Evolutionary conservation across 2,113 vertebrate species (phyloP).

Genomic region (Chaetodon trifascialis): DNA sequence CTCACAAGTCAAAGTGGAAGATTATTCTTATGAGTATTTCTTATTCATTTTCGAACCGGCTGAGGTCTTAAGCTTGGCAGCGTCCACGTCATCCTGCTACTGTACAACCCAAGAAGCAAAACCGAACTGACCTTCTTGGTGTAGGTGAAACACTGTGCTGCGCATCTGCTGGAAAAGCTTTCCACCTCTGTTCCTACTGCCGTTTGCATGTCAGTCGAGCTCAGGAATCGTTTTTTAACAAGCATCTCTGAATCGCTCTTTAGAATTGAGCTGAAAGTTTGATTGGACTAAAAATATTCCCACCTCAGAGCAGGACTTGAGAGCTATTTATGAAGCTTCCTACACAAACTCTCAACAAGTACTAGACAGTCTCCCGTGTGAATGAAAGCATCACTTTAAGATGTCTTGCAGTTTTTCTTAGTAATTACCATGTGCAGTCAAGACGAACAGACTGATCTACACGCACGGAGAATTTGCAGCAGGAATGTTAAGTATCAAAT

Average conservation of each 20-base stretch:
- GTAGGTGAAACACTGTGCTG: conserved; percentile 17
- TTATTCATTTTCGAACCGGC: conserved; percentile 4
- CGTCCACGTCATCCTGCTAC: not conserved
- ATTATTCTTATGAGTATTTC: not conserved
- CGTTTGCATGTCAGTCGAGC: conserved; percentile 26
- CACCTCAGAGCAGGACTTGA: conserved; percentile 28
- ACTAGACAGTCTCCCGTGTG: conserved; percentile 2
- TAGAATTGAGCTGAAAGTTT: conserved; percentile 37
- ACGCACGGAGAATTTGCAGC: not conserved
- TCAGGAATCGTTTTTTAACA: conserved; percentile 35
- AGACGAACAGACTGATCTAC: not conserved
- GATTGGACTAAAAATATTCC: conserved; percentile 56
- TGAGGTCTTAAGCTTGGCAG: not conserved
- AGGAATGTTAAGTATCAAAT: not conserved
- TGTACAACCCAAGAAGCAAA: not conserved
- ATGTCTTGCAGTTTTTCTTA: not conserved
- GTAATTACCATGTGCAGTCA: not conserved
- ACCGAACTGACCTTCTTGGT: not conserved
- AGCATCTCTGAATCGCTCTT: conserved; percentile 44
- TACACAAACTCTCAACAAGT: conserved; percentile 27
- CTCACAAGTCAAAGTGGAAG: not conserved
- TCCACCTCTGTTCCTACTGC: conserved; percentile 1
- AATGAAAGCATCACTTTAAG: conserved; percentile 25
- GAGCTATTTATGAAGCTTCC: conserved; percentile 45
- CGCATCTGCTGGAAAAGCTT: not conserved